Base-by-base conservation (phyloP, 2,888 invertebrate species). In the Tolmerus cingulatus region DNA sequence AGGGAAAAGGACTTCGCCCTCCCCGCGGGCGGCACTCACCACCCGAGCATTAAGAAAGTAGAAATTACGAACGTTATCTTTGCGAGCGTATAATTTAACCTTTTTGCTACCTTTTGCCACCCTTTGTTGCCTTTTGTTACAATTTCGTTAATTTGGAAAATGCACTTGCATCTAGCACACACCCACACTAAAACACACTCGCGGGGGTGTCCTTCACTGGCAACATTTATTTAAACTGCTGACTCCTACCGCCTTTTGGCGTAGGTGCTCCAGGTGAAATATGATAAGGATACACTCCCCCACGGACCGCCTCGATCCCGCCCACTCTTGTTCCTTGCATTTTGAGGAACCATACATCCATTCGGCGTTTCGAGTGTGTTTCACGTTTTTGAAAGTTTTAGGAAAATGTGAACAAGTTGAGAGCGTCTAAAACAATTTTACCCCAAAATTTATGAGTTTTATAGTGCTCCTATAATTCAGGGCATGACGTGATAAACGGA, bases 351-450 rank as follows among this genome's bases (percentile, higher is more conserved):
- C 57, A 66, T 30, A 82, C 57, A 37, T 57, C 34, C 57, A 66
- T 57, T 82, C 19, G 82, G 37, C 57, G 82, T 55, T 82, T 82
- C 30, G 14, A 82, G 57, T 57, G 40, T 57, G 51, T 82, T 82
- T 82, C 34, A 82, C 66, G 57, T 82, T 82, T 76, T 82, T 57
- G n/a, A 37, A 82, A 82, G 66, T 66, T 82, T 82, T 82, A 57
- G 37, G 57, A 82, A 82, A 82, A 82, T 82, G 57, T 82, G 82
- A 82, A 82, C 82, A 66, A 82, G 82, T 82, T 66, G 82, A 82
- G 30, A 57, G 57, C 57, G 82, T 82, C 82, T 82, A 82, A 82
- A 82, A 82, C 82, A 82, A 82, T 82, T 82, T 74, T 82, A 40
- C 55, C 34, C 57, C 79, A n/a, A 66, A 82, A 82, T 82, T 82